Conservation (phyloP, 2,888 invertebrate genomes). For the Cactoblastis cactorum region DNA sequence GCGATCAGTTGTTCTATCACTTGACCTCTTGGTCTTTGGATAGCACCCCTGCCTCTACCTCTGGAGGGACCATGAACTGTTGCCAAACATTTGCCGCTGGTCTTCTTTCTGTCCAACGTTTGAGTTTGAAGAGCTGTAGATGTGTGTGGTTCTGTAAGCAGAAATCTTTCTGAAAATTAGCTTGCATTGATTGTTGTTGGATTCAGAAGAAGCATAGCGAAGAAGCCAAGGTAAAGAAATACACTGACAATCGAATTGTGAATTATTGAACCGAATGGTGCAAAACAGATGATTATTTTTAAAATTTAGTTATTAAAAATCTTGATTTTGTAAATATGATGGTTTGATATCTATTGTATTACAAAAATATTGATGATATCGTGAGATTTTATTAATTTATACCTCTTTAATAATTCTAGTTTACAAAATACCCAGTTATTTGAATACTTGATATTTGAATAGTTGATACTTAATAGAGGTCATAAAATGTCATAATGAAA, state of each 20-base stretch:
- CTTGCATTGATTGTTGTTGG: background rate
- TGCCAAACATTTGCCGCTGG: constrained; percentile 52
- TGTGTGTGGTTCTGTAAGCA: constrained; percentile 59
- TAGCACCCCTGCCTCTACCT: constrained; percentile 46
- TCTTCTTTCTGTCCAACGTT: constrained; percentile 62
- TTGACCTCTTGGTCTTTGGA: constrained; percentile 61
- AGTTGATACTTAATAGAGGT: too few species aligned
- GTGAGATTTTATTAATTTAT: too few species aligned
- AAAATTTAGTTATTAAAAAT: too few species aligned
- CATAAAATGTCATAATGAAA: too few species aligned
- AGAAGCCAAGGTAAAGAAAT: constrained; percentile 14
- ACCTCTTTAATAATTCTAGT: too few species aligned
- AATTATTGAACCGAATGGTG: background rate
- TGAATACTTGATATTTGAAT: too few species aligned
- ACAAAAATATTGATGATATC: too few species aligned
- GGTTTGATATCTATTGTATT: too few species aligned
- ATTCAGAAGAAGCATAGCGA: constrained; percentile 20
- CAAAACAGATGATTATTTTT: background rate
- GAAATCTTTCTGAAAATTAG: constrained; percentile 11
- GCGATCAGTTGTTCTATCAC: constrained; percentile 70
- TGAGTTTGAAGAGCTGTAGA: constrained; percentile 74
- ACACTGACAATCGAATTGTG: background rate
- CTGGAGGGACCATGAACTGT: constrained; percentile 62
- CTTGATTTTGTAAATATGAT: too few species aligned
- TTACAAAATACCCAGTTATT: too few species aligned